phyloP scores from a whole-genome alignment of 2,797 vertebrate species.

The Poecile montanus region DNA sequence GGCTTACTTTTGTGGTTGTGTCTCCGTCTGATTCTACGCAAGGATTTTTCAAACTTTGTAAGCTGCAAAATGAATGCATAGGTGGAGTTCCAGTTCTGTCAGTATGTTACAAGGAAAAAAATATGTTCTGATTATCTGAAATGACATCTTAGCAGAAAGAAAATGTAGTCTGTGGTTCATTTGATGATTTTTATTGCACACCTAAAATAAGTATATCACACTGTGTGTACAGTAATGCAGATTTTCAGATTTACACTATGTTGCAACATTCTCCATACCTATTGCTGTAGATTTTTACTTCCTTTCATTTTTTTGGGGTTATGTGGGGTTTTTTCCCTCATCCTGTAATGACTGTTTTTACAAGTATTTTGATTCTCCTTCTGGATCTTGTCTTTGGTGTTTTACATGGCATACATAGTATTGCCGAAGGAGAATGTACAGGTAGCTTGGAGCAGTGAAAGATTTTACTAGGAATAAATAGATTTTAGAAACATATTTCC shows the following conservation, averaged over 20 bases:
- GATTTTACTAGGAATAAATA: not conserved
- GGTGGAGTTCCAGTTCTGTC: not conserved
- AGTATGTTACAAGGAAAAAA: not conserved
- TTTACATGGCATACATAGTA: rapidly evolving
- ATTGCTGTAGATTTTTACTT: not conserved
- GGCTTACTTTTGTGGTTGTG: not conserved
- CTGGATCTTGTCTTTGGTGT: not conserved
- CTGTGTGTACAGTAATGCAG: not conserved
- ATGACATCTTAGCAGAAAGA: not conserved
- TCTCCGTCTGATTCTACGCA: not conserved
- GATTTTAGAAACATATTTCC: not conserved
- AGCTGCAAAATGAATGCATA: not conserved
- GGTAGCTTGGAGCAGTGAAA: not conserved
- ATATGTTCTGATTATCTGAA: not conserved
- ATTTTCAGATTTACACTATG: not conserved
- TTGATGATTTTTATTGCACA: not conserved
- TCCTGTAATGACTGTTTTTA: not conserved
- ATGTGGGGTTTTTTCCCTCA: rapidly evolving
- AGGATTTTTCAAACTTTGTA: not conserved
- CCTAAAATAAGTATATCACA: not conserved
- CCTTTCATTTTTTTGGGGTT: not conserved
- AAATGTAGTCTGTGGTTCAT: not conserved
- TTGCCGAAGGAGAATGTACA: not conserved
- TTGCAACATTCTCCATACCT: not conserved
- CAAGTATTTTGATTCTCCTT: not conserved